These are phyloP conservation scores for Parus major DNA, from an alignment of 2,113 vertebrate species.

Conservation along the genomic window DNA sequence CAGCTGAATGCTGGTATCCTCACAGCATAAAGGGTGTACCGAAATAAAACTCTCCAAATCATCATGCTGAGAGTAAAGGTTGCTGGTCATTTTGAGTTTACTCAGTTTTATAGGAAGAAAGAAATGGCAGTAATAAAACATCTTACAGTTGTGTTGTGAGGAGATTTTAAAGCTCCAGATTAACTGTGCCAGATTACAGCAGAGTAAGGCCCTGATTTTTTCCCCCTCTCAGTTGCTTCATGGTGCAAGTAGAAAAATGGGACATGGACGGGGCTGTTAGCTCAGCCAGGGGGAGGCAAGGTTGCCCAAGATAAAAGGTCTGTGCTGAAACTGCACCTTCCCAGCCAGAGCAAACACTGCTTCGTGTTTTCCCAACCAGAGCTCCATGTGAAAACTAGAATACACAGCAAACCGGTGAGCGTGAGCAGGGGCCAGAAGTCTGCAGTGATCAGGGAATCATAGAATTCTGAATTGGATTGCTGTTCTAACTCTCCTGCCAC, in stretches of 20 bases:
- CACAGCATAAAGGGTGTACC: not conserved
- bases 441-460: fast-evolving
- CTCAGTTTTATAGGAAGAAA: not conserved
- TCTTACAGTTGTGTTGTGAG: not conserved
- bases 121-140: not conserved
- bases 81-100: not conserved
- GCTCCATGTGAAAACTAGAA: not conserved
- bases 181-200: not conserved
- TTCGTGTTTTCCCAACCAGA: not conserved
- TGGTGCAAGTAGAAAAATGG: not conserved
- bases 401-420: fast-evolving
- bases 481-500: fast-evolving
- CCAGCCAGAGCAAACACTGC: not conserved
- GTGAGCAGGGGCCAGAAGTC: fast-evolving
- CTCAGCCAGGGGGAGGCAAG: not conserved
- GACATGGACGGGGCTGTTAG: fast-evolving
- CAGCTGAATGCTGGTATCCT: not conserved
- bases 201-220: not conserved
- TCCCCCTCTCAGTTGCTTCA: not conserved
- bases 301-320: not conserved
- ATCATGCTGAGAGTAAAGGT: not conserved
- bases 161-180: not conserved
- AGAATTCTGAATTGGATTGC: not conserved
- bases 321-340: not conserved
- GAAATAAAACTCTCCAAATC: not conserved